A percentile compares a stretch with the other conserved stretches of the same genome.
Conservation (phyloP, 2,888 invertebrate genomes). For the Nemurella pictetii region DNA sequence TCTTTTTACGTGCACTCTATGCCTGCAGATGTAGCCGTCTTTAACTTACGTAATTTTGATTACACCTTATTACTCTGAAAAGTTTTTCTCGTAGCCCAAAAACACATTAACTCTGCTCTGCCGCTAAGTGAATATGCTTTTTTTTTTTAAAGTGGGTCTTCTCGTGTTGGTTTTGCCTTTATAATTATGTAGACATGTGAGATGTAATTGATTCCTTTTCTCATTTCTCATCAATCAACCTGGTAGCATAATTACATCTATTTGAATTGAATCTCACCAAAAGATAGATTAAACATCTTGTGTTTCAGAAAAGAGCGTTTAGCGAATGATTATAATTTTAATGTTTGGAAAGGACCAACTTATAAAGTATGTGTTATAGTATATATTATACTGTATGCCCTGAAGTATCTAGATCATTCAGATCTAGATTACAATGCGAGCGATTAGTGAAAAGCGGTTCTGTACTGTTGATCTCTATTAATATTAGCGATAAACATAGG, state of each 20-base stretch:
- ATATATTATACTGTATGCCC: background rate
- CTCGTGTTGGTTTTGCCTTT: slow-evolving; percentile 18
- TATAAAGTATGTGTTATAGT: too few species aligned
- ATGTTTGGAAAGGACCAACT: background rate
- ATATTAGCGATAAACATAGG: too few species aligned
- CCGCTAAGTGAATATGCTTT: slow-evolving; percentile 28
- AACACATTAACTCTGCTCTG: slow-evolving; percentile 24
- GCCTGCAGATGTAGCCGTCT: background rate
- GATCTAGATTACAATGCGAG: background rate
- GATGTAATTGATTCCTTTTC: slow-evolving; percentile 27
- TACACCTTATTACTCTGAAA: slow-evolving; percentile 21
- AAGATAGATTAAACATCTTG: background rate
- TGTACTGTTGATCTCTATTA: background rate
- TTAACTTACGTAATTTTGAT: slow-evolving; percentile 30
- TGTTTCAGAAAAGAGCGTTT: background rate
- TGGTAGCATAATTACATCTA: background rate
- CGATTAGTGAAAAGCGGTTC: background rate
- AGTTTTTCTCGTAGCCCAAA: slow-evolving; percentile 13
- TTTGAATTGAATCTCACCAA: slow-evolving; percentile 1
- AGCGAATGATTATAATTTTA: background rate
- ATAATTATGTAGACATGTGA: slow-evolving; percentile 19
- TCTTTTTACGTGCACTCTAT: background rate
- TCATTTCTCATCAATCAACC: slow-evolving; percentile 22
- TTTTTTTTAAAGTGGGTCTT: background rate
- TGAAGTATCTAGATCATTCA: background rate